Evolutionary conservation across 2,113 vertebrate species (phyloP).

Genomic region (Vimba vimba): DNA sequence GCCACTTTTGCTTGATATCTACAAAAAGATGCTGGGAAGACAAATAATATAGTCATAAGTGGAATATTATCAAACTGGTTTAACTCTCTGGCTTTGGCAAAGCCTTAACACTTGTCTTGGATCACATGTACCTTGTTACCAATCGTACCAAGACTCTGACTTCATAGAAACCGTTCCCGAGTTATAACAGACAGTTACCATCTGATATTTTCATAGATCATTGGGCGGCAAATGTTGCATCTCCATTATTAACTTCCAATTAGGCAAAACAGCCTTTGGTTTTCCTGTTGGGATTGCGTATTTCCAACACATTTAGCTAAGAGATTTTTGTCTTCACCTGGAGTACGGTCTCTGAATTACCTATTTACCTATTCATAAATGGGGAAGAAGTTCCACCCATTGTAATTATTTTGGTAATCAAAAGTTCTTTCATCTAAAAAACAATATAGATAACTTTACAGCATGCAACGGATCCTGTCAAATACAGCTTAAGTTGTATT

Average conservation of each 20-base stretch:
- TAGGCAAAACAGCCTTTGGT: background rate
- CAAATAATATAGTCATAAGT: background rate
- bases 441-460: background rate
- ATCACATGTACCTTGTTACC: background rate
- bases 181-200: background rate
- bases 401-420: background rate
- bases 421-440: background rate
- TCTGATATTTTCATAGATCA: background rate
- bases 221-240: background rate
- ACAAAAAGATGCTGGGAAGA: no score
- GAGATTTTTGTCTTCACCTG: background rate
- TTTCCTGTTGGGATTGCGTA: background rate
- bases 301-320: background rate
- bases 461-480: background rate
- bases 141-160: background rate
- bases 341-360: background rate
- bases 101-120: slow-evolving; percentile 2
- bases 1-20: no score
- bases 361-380: background rate
- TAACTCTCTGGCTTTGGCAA: background rate
- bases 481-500: background rate
- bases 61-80: background rate
- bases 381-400: background rate
- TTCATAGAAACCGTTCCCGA: background rate
- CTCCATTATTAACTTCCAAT: background rate